These are phyloP conservation scores for Luehdorfia chinensis DNA, from an alignment of 1,140 invertebrate species.

Conservation along the genomic window DNA sequence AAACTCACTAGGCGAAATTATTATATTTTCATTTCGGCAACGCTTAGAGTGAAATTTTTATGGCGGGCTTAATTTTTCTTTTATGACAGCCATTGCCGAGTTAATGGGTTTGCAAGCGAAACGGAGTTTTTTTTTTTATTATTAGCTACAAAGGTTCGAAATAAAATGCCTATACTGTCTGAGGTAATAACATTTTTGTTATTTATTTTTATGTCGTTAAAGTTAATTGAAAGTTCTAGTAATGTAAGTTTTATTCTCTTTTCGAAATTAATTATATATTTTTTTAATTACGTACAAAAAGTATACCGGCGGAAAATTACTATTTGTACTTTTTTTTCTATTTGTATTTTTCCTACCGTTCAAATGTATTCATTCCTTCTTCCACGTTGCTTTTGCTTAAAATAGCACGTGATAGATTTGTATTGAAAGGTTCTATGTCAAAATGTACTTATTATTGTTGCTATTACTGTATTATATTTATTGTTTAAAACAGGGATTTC, in stretches of 20 bases:
- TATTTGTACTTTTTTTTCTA: background rate
- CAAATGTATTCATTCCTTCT: too few relatives aligned
- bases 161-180: slow-evolving; percentile 5
- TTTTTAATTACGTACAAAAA: background rate
- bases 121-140: slow-evolving; percentile 21
- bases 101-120: slow-evolving; percentile 17
- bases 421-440: too few relatives aligned
- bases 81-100: slow-evolving; percentile 28
- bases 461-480: too few relatives aligned
- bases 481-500: too few relatives aligned
- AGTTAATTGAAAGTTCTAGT: slow-evolving; percentile 6
- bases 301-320: background rate
- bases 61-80: slow-evolving; percentile 40
- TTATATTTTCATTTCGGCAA: slow-evolving; percentile 36
- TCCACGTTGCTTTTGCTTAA: background rate
- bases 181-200: slow-evolving; percentile 8
- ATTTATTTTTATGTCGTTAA: slow-evolving; percentile 12
- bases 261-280: background rate
- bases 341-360: background rate
- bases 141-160: slow-evolving; percentile 18
- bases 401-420: too few relatives aligned
- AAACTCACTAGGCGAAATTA: slow-evolving; percentile 21
- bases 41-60: slow-evolving; percentile 34
- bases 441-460: too few relatives aligned
- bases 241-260: background rate